These are phyloP conservation scores for Hippocampus kuda DNA, from an alignment of 2,797 vertebrate species.

Conservation along the genomic window DNA sequence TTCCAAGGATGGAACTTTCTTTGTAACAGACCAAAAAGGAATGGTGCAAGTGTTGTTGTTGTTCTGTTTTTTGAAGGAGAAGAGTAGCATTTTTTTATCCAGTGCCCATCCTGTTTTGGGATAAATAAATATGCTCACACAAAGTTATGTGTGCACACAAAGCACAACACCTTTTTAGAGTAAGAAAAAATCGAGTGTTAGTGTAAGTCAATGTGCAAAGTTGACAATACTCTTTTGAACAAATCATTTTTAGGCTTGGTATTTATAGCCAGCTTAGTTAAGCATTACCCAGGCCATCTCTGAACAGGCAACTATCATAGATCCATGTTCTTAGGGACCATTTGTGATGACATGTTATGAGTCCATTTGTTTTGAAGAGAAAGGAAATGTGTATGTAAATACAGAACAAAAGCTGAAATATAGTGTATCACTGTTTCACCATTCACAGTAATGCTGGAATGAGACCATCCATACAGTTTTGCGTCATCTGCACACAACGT, in stretches of 20 bases:
- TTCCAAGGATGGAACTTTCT: slow-evolving; percentile 37
- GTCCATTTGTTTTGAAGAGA: slow-evolving; percentile 43
- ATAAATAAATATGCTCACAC: slow-evolving; percentile 17
- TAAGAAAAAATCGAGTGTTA: slow-evolving; percentile 27
- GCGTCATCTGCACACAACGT: slow-evolving; percentile 35
- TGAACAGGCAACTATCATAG: slow-evolving; percentile 30
- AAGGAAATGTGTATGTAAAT: slow-evolving; percentile 66
- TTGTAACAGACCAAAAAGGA: slow-evolving; percentile 29
- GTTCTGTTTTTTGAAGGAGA: not conserved
- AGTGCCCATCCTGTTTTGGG: slow-evolving; percentile 21
- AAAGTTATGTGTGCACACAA: slow-evolving; percentile 34
- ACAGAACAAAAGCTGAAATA: slow-evolving; percentile 40
- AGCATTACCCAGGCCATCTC: slow-evolving; percentile 41
- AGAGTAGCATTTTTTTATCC: slow-evolving; percentile 20
- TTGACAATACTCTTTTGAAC: slow-evolving; percentile 36
- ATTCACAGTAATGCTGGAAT: slow-evolving; percentile 42
- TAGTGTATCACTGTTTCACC: slow-evolving; percentile 47
- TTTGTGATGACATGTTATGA: slow-evolving; percentile 37
- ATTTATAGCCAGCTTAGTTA: slow-evolving; percentile 42
- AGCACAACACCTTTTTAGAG: slow-evolving; percentile 33
- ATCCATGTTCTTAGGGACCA: slow-evolving; percentile 49
- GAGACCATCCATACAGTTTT: slow-evolving; percentile 35
- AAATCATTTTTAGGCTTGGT: slow-evolving; percentile 37
- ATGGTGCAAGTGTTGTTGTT: slow-evolving; percentile 31
- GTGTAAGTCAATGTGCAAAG: slow-evolving; percentile 33